Percentiles rank a stretch among this genome's conserved stretches.
phyloP scores from a whole-genome alignment of 2,797 vertebrate genomes.

The Melanotaenia maccullochi region DNA sequence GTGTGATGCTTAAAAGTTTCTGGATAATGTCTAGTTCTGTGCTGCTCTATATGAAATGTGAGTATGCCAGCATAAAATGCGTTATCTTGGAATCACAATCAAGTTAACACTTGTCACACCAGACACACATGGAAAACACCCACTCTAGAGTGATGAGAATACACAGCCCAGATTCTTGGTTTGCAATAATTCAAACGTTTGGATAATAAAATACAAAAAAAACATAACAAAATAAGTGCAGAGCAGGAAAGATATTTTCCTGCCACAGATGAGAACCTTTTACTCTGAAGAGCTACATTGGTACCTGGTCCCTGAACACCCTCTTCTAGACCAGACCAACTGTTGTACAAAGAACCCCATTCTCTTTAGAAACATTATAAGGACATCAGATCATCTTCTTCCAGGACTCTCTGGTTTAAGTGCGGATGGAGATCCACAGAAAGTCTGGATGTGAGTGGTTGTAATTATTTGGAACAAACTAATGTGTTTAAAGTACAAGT shows the following conservation, averaged over 20 bases:
- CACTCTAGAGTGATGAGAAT: constrained; percentile 16
- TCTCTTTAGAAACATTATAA: constrained; percentile 62
- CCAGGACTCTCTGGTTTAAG: constrained; percentile 10
- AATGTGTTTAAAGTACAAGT: constrained; percentile 10
- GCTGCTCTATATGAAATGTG: constrained; percentile 8
- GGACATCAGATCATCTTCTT: constrained; percentile 66
- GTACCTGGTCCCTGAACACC: constrained; percentile 19
- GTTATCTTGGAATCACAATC: constrained; percentile 25
- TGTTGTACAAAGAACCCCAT: constrained; percentile 55
- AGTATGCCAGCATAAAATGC: constrained; percentile 11
- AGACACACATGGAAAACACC: constrained; percentile 39
- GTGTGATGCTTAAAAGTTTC: constrained; percentile 1
- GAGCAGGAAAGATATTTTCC: constrained; percentile 4
- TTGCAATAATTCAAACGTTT: constrained; percentile 18
- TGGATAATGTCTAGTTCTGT: constrained; percentile 29
- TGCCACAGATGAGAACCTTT: neutral
- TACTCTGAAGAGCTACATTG: constrained; percentile 20
- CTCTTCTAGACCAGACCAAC: constrained; percentile 26
- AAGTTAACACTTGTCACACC: constrained; percentile 38
- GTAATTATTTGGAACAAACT: constrained; percentile 31
- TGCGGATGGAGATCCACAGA: constrained; percentile 15
- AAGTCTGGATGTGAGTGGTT: constrained; percentile 17
- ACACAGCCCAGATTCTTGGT: constrained; percentile 12
- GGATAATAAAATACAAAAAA: constrained; percentile 1
- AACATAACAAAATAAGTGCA: constrained; percentile 10